Evolutionary conservation across 2,797 vertebrate genomes (phyloP), one percentile per base, ranked within the genome.

Genomic region (Amniataba percoides): DNA sequence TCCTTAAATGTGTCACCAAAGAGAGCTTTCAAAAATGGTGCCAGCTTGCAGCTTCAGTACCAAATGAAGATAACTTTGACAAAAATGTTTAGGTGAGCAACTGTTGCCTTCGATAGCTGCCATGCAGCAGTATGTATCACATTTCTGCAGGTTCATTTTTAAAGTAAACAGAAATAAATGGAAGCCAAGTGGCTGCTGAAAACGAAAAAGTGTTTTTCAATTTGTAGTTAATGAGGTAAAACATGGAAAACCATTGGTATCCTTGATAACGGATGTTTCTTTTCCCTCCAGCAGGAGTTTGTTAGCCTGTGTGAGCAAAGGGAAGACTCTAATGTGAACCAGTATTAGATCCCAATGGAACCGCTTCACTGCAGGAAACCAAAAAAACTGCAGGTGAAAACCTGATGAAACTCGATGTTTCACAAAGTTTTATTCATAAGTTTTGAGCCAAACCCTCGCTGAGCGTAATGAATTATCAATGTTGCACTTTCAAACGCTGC

Each of bases 391-490:
- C 27, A 60, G 51, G 56, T 78, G 62, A 75, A 78, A 78, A 71
- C 78, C 64, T 76, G 70, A 52, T 64, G 77, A 81, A 81, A 73
- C 67, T 59, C 36, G 51, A 77, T 67, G 67, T 81, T 87, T 82
- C 46, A 39, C 21, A 81, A 89, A 90, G 82, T 89, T 91, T 85
- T 88, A 84, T 85, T 89, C 82, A 74, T 79, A 87, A 69, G 49
- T 88, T 89, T 88, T 58, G 53, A 83, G 79, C 78, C 69, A 55
- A 34, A 67, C 74, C 63, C 85, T 74, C 21, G 62, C 80, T 75
- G 82, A 77, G 84, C 15, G 18, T 73, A 80, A 91, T 92, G 78
- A 92, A 92, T 92, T 87, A 92, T 89, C 90, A 85, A 87, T 90
- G 88, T 77, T 71, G 64, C 16, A 16, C 69, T 86, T 83, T 84